Percentiles rank a stretch among this genome's conserved stretches.
Conservation (phyloP, 2,797 vertebrate species). For the Anabacerthia variegaticeps region DNA sequence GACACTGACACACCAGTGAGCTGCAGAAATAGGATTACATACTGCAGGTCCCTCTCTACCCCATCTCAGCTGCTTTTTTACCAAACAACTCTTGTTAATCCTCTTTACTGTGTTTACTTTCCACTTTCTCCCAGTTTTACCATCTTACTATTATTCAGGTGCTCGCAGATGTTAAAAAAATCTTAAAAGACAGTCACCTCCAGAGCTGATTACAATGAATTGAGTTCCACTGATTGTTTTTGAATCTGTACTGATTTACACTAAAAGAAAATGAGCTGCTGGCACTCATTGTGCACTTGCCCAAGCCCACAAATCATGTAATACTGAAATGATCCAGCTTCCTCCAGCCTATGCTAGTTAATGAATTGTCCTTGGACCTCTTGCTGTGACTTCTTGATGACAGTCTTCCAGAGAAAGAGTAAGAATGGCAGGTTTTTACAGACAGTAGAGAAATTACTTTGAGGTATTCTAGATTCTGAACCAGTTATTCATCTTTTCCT, state of each 20-base stretch:
- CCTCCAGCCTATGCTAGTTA: neutral
- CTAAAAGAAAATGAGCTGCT: neutral
- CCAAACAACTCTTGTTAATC: neutral
- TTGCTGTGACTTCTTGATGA: neutral
- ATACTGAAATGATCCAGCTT: neutral
- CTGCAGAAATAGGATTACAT: slow-evolving; percentile 50
- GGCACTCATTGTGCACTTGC: neutral
- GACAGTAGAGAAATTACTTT: neutral
- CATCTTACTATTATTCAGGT: slow-evolving; percentile 4
- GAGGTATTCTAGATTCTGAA: neutral
- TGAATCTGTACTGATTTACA: neutral
- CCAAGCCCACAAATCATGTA: neutral
- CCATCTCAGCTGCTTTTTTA: slow-evolving; percentile 40
- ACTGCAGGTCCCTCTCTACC: neutral
- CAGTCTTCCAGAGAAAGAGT: neutral
- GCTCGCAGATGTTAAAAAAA: neutral
- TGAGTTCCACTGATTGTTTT: neutral
- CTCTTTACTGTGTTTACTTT: slow-evolving; percentile 6
- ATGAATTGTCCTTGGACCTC: neutral
- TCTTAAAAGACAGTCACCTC: neutral
- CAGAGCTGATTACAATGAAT: neutral
- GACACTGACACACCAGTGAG: neutral
- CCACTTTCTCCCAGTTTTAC: neutral
- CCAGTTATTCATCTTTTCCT: neutral
- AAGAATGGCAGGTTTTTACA: neutral